Evolutionary conservation across 2,113 vertebrate species (phyloP).

Genomic region (Xyliphius kryptos): DNA sequence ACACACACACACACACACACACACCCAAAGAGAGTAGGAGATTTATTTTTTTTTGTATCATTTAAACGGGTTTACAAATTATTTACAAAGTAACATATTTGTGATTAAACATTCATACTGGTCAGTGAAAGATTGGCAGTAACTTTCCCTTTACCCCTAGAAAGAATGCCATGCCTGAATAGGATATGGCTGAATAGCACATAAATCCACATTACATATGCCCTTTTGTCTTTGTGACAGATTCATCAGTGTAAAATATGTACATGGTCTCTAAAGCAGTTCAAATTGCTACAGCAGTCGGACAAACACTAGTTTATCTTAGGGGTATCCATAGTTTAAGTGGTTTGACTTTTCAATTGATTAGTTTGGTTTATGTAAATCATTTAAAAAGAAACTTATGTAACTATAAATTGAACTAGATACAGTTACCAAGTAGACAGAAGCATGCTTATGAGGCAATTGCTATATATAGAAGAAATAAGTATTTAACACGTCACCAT

Average conservation of each 20-base stretch:
- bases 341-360: neutral
- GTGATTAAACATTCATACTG: slow-evolving; percentile 1
- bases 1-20: no score
- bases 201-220: neutral
- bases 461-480: no score
- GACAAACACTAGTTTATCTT: neutral
- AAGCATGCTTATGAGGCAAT: no score
- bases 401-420: neutral
- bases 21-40: no score
- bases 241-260: neutral
- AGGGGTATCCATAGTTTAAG: neutral
- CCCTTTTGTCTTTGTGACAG: neutral
- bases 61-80: no score
- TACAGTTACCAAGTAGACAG: no score
- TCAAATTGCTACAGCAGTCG: no score
- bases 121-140: neutral
- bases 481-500: no score
- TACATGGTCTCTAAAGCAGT: neutral
- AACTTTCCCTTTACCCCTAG: neutral
- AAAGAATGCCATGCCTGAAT: neutral
- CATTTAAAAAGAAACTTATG: neutral
- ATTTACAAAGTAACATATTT: slow-evolving; percentile 5
- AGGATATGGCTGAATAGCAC: neutral
- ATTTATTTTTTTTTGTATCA: no score
- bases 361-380: neutral